These are phyloP conservation scores for Brachystomella parvula DNA, from an alignment of 1,140 invertebrate genomes.

Conservation along the genomic window DNA sequence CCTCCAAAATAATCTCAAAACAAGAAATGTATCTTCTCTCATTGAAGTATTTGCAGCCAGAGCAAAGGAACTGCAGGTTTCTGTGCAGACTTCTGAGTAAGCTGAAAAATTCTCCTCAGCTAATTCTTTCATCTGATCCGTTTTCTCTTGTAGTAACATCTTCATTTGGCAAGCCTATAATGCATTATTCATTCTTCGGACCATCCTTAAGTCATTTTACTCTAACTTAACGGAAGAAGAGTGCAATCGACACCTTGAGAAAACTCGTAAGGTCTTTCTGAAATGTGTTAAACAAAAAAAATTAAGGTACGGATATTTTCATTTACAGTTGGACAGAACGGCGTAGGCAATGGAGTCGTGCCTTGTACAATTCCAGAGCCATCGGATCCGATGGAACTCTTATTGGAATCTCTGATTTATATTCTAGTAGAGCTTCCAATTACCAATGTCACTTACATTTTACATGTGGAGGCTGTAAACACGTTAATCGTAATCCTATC, in stretches of 20 bases:
- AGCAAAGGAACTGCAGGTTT: constrained; percentile 67
- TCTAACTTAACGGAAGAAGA: constrained; percentile 67
- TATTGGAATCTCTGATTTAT: constrained; percentile 61
- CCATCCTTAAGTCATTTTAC: constrained; percentile 79
- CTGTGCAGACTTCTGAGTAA: constrained; percentile 78
- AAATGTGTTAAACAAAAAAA: background rate
- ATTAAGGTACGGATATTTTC: too few species aligned
- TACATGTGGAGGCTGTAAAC: constrained; percentile 82
- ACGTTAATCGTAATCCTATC: constrained; percentile 76
- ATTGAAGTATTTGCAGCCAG: constrained; percentile 73
- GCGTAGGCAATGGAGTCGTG: constrained; percentile 1
- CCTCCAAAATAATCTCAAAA: constrained; percentile 67
- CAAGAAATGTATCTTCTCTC: constrained; percentile 78
- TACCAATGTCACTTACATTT: constrained; percentile 72
- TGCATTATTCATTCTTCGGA: constrained; percentile 81
- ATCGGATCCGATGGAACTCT: constrained; percentile 47
- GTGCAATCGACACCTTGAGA: constrained; percentile 63
- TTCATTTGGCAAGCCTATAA: constrained; percentile 93
- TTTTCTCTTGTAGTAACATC: constrained; percentile 58
- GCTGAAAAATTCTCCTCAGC: constrained; percentile 36
- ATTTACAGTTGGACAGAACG: background rate
- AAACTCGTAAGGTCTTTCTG: constrained; percentile 39
- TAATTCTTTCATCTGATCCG: background rate
- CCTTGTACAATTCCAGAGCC: background rate
- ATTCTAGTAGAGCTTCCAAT: constrained; percentile 70